Evolutionary conservation across 2,888 invertebrate species (phyloP).

Genomic region (Drosophila kokeensis): DNA sequence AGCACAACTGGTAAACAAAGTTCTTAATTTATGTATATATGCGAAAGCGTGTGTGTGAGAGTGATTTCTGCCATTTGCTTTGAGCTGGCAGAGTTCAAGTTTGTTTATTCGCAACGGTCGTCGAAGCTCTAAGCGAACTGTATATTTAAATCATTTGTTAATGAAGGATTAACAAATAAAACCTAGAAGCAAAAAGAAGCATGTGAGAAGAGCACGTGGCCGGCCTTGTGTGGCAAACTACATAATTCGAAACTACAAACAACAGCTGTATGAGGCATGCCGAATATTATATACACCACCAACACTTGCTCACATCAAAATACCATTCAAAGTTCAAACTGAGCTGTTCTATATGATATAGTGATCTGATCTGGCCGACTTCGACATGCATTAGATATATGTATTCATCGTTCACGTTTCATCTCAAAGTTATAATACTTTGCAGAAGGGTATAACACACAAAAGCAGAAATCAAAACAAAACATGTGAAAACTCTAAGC

Average conservation of each 20-base stretch:
- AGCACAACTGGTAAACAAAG: constrained; percentile 34
- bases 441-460: constrained; percentile 1
- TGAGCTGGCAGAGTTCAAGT: constrained; percentile 39
- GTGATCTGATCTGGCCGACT: neutral
- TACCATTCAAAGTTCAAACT: neutral
- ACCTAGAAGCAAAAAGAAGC: constrained; percentile 7
- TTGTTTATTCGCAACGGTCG: constrained; percentile 19
- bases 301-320: neutral
- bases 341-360: neutral
- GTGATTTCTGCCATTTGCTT: constrained; percentile 4
- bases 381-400: neutral
- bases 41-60: neutral
- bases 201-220: constrained; percentile 21
- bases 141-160: constrained; percentile 16
- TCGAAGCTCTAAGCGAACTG: constrained; percentile 5
- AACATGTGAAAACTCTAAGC: constrained; percentile 29
- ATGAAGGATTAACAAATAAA: constrained; percentile 22
- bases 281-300: neutral
- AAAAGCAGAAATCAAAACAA: constrained; percentile 32
- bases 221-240: constrained; percentile 39
- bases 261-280: neutral
- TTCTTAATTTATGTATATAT: constrained; percentile 39
- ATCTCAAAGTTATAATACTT: neutral
- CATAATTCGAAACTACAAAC: constrained; percentile 10
- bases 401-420: neutral